A percentile compares a stretch with the other conserved stretches of the same genome.
Evolutionary conservation across 2,113 vertebrate genomes (phyloP).

Genomic region (Macquaria ambigua): DNA sequence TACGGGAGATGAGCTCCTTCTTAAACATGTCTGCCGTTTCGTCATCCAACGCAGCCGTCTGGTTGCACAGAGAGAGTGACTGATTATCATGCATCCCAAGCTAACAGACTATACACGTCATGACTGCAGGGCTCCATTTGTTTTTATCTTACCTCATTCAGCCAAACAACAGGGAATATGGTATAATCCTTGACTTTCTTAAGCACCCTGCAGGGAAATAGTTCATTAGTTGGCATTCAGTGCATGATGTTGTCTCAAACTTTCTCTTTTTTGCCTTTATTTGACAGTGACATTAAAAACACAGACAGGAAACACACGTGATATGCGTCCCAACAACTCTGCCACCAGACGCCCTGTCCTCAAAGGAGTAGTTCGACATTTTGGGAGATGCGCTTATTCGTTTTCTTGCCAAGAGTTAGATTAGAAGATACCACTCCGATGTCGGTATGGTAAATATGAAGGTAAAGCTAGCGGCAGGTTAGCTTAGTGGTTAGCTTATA

Average conservation of each 20-base stretch:
- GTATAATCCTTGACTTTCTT: conserved; percentile 84
- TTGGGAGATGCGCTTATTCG: not conserved
- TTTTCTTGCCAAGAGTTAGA: not conserved
- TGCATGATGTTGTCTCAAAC: not conserved
- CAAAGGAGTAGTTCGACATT: not conserved
- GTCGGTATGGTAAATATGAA: not conserved
- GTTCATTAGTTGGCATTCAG: conserved; percentile 30
- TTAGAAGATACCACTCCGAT: not conserved
- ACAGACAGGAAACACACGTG: not conserved
- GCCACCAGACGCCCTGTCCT: no score
- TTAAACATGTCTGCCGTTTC: conserved; percentile 89
- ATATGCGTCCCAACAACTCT: no score
- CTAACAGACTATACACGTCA: not conserved
- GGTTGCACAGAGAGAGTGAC: not conserved
- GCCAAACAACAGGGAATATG: conserved; percentile 92
- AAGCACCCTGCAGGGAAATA: conserved; percentile 84
- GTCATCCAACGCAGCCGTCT: conserved; percentile 91
- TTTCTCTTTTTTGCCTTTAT: not conserved
- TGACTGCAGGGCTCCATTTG: not conserved
- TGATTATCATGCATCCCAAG: not conserved
- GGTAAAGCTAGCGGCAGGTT: not conserved
- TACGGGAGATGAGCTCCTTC: conserved; percentile 77
- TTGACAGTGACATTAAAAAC: not conserved
- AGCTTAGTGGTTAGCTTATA: not conserved
- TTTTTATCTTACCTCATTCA: conserved; percentile 92